phyloP scores from a whole-genome alignment of 2,113 vertebrate genomes.

The Eurystomus gularis region DNA sequence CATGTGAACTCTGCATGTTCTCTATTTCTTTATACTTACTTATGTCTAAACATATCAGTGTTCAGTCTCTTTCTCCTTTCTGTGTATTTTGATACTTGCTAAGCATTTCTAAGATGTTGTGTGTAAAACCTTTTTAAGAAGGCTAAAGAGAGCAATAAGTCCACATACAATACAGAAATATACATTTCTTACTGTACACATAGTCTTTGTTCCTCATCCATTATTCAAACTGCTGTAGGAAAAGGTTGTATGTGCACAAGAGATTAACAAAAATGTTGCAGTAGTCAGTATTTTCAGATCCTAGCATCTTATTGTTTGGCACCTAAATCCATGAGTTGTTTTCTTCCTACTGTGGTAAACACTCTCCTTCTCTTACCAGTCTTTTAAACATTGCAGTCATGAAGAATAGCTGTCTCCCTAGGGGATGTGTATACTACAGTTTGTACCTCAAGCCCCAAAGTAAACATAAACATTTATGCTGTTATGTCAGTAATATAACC shows the following conservation, averaged over 20 bases:
- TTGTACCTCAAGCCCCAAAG: constrained; percentile 32
- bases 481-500: constrained; percentile 29
- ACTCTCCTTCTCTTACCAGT: not conserved
- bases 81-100: not conserved
- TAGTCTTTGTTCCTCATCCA: not conserved
- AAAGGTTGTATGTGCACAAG: not conserved
- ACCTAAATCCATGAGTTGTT: not conserved
- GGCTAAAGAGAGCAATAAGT: not conserved
- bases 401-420: constrained; percentile 26
- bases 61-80: not conserved
- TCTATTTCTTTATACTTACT: not conserved
- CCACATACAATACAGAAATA: not conserved
- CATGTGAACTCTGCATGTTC: not conserved
- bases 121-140: not conserved
- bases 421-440: not conserved
- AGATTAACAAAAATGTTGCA: not conserved
- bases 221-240: constrained; percentile 16
- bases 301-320: not conserved
- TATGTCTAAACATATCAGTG: not conserved
- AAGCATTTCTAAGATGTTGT: not conserved
- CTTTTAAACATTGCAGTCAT: not conserved
- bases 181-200: not conserved
- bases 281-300: not conserved
- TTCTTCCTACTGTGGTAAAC: constrained; percentile 9
- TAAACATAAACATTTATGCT: constrained; percentile 58